Evolutionary conservation across 2,797 vertebrate genomes (phyloP).

Genomic region (Sebastes hubbsi): DNA sequence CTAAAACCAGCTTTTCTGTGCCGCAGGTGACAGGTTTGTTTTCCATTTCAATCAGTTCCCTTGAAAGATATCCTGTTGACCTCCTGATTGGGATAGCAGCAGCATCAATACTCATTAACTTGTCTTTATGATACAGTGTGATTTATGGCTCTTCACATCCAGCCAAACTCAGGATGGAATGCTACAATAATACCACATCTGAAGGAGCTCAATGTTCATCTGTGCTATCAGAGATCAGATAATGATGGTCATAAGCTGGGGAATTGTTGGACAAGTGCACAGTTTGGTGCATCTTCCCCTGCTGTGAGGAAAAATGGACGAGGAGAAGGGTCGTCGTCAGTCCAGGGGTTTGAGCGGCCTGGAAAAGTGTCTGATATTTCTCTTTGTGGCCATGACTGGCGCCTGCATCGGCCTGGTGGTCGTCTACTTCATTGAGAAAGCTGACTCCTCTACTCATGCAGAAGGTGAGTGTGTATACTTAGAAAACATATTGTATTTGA

Average conservation of each 20-base stretch:
- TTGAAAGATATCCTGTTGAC: constrained; percentile 4
- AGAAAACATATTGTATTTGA: background rate
- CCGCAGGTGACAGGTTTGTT: background rate
- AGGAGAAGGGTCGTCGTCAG: constrained; percentile 7
- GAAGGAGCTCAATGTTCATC: constrained; percentile 65
- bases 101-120: constrained; percentile 44
- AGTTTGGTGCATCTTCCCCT: constrained; percentile 1
- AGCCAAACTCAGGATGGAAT: background rate
- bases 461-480: constrained; percentile 63
- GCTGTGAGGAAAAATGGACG: constrained; percentile 29
- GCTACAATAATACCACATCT: background rate
- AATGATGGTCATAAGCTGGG: constrained; percentile 2
- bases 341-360: constrained; percentile 60
- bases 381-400: constrained; percentile 76
- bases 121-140: background rate
- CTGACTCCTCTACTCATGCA: background rate
- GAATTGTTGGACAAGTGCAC: background rate
- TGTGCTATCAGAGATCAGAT: constrained; percentile 51
- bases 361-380: constrained; percentile 77
- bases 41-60: background rate
- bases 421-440: constrained; percentile 65
- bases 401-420: constrained; percentile 72
- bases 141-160: constrained; percentile 34
- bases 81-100: background rate
- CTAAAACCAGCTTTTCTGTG: background rate